These are phyloP conservation scores for Pangasius krempfi DNA, from an alignment of 2,797 vertebrate genomes.

Conservation along the genomic window DNA sequence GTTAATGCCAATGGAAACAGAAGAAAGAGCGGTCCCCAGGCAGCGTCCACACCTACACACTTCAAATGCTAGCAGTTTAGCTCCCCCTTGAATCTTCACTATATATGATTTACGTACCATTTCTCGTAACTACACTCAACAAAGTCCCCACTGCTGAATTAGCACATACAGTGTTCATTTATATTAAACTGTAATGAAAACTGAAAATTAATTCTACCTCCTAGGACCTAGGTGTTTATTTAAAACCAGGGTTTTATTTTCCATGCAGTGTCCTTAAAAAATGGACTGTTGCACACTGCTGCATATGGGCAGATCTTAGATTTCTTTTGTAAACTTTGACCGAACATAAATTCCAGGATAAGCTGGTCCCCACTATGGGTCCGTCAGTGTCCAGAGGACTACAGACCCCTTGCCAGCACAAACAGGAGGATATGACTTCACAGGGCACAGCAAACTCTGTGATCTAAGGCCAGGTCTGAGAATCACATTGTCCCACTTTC, in stretches of 20 bases:
- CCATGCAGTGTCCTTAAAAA: neutral
- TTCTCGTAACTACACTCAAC: conserved; percentile 41
- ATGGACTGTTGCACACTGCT: conserved; percentile 16
- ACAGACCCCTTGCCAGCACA: conserved; percentile 65
- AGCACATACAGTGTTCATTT: neutral
- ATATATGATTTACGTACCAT: conserved; percentile 65
- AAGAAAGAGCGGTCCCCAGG: conserved; percentile 63
- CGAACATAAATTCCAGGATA: conserved; percentile 63
- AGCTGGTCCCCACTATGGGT: conserved; percentile 60
- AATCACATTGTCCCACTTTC: conserved; percentile 62
- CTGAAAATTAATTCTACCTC: neutral
- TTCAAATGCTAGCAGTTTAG: conserved; percentile 67
- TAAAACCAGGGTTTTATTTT: neutral
- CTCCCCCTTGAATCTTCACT: conserved; percentile 60
- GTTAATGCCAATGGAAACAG: conserved; percentile 73
- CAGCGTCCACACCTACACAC: conserved; percentile 65
- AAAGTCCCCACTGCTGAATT: neutral
- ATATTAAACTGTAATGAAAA: neutral
- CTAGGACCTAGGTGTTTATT: neutral
- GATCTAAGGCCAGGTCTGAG: conserved; percentile 62
- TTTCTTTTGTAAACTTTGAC: conserved; percentile 28
- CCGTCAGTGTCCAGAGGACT: conserved; percentile 62
- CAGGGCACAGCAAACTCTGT: conserved; percentile 63
- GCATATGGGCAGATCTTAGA: conserved; percentile 21
- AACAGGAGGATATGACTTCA: conserved; percentile 67